Conservation (phyloP, 2,888 invertebrate genomes). For the Gisinianus flammeolus region DNA sequence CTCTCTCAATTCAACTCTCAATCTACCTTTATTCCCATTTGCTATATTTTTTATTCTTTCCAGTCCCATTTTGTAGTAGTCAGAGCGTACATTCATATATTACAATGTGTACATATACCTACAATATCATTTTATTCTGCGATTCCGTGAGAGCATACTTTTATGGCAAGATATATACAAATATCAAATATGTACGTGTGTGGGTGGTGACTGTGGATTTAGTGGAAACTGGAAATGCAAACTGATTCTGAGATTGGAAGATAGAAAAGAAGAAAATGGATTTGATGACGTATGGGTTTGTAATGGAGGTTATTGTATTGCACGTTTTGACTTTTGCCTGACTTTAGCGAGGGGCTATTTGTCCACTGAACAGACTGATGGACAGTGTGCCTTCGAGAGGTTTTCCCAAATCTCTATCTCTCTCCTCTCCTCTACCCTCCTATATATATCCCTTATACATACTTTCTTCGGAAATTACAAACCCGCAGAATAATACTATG, state of each 20-base stretch:
- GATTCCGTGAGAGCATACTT: background rate
- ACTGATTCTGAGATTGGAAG: background rate
- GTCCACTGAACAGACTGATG: slow-evolving; percentile 27
- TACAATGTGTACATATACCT: too few relatives aligned
- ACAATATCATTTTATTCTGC: too few relatives aligned
- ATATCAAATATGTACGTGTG: background rate
- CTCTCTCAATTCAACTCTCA: background rate
- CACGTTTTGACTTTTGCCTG: slow-evolving; percentile 15
- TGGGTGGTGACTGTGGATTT: background rate
- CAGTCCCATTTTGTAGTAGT: too few relatives aligned
- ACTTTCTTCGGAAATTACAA: background rate
- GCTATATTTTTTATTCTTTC: background rate
- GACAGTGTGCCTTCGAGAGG: slow-evolving; percentile 13
- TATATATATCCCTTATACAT: background rate
- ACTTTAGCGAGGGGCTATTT: too few relatives aligned
- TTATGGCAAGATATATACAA: background rate
- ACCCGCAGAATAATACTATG: background rate
- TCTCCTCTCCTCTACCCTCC: background rate
- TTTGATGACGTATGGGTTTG: slow-evolving; percentile 24
- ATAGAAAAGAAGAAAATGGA: background rate
- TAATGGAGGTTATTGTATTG: slow-evolving; percentile 18
- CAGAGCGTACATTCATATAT: too few relatives aligned
- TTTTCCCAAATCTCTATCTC: background rate
- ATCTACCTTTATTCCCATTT: slow-evolving; percentile 19
- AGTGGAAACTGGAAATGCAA: background rate